phyloP scores from a whole-genome alignment of 1,140 invertebrate species.

The Ladona fulva region DNA sequence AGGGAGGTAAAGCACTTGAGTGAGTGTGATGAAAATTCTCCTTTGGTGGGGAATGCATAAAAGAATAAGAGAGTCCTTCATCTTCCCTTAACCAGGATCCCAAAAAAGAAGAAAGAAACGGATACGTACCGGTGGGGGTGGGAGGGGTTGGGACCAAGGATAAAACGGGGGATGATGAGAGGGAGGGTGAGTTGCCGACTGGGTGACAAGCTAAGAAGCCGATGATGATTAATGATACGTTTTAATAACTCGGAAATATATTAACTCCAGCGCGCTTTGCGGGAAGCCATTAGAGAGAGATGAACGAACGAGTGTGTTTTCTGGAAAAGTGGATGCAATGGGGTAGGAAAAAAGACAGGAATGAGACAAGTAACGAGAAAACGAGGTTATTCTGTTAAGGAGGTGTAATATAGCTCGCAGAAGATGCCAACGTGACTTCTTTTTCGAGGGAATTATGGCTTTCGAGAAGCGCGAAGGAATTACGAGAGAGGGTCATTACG shows the following conservation, averaged over 20 bases:
- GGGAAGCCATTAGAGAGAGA: constrained; percentile 12
- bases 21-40: too few relatives aligned
- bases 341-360: neutral
- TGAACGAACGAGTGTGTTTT: neutral
- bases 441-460: too few relatives aligned
- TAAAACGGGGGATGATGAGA: neutral
- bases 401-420: too few relatives aligned
- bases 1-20: too few relatives aligned
- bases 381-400: too few relatives aligned
- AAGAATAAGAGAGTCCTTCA: neutral
- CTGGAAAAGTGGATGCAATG: neutral
- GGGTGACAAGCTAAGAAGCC: constrained; percentile 13
- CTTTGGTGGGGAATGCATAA: too few relatives aligned
- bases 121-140: neutral
- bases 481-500: too few relatives aligned
- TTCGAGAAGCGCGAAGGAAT: too few relatives aligned
- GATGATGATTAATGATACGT: constrained; percentile 20
- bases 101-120: neutral
- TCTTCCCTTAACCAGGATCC: neutral
- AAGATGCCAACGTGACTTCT: too few relatives aligned
- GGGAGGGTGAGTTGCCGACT: neutral
- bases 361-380: too few relatives aligned
- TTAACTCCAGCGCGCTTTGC: constrained; percentile 16
- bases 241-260: constrained; percentile 20
- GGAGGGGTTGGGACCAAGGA: neutral